Base-by-base conservation (phyloP, 2,888 invertebrate genomes). In the Ecliptopera silaceata region DNA sequence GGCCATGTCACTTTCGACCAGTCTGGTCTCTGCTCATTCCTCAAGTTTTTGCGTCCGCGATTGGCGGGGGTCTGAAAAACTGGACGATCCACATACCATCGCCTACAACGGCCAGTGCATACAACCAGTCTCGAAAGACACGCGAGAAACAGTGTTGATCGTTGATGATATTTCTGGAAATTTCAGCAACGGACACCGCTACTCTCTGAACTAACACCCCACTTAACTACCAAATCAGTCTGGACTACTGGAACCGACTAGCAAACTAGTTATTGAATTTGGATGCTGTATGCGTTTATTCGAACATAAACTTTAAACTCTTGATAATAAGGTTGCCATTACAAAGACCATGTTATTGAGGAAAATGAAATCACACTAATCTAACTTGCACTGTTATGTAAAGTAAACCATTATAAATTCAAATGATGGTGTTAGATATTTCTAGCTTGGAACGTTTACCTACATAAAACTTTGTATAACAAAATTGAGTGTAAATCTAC, bases 31-130 rank as follows among this genome's bases (percentile, higher is more conserved):
- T 74, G 84, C 82, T 74, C 80, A 72, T 79, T 83, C 88, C 82
- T 83, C 82, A 73, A 73, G 86, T 77, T 82, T 85, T 83, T 84
- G 82, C 76, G 81, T 86, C 90, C 91, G 89, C 88, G 74, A 82
- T 85, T 83, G 90, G 90, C 90, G 89, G 82, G 78, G 86, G 77
- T 91, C 91, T 91, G 91, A 91, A 91, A 91, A 91, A 91, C 91
- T 91, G 89, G 91, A 90, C 90, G 90, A 90, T 91, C 91, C 91
- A 90, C 88, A 89, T 82, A 89, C 90, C 87, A 89, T 84, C 90
- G 91, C 89, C 91, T 89, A 90, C 86, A 86, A 82, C 86, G 86
- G 86, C 84, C 80, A 81, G 82, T 79, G 87, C 86, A 84, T 74
- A 81, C 82, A 84, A 84, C 84, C 79, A 86, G 84, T 84, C 82